phyloP scores from a whole-genome alignment of 2,113 vertebrate genomes.

The Syngnathoides biaculeatus region DNA sequence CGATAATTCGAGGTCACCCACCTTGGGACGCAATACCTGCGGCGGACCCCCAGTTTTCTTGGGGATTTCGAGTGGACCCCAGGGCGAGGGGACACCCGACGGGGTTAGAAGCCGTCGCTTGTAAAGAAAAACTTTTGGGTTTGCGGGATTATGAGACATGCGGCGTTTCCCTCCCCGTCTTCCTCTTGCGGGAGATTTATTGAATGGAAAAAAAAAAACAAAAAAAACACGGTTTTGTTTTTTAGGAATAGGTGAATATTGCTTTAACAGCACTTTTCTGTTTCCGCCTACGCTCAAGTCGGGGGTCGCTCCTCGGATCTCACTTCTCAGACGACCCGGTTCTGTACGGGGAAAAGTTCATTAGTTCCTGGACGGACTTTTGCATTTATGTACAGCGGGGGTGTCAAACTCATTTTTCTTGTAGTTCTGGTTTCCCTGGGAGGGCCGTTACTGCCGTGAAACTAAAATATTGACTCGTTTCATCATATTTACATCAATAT shows the following conservation, averaged over 20 bases:
- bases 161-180: constrained; percentile 38
- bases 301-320: constrained; percentile 33
- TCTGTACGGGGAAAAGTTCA: constrained; percentile 40
- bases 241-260: constrained; percentile 54
- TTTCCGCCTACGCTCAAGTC: constrained; percentile 48
- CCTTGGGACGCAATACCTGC: constrained; percentile 44
- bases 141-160: constrained; percentile 42
- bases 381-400: constrained; percentile 24
- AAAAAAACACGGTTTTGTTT: constrained; percentile 52
- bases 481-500: too few species aligned
- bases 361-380: constrained; percentile 27
- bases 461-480: too few species aligned
- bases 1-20: constrained; percentile 53
- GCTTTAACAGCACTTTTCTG: constrained; percentile 59
- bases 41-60: constrained; percentile 41
- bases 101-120: constrained; percentile 51
- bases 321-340: constrained; percentile 34
- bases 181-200: constrained; percentile 62
- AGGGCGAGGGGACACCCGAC: constrained; percentile 34
- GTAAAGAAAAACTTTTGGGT: constrained; percentile 45
- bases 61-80: constrained; percentile 25
- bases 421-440: too few species aligned
- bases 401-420: too few species aligned
- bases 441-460: too few species aligned
- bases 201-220: constrained; percentile 62